phyloP scores from a whole-genome alignment of 1,140 invertebrate genomes.

The Calephelis nemesis region DNA sequence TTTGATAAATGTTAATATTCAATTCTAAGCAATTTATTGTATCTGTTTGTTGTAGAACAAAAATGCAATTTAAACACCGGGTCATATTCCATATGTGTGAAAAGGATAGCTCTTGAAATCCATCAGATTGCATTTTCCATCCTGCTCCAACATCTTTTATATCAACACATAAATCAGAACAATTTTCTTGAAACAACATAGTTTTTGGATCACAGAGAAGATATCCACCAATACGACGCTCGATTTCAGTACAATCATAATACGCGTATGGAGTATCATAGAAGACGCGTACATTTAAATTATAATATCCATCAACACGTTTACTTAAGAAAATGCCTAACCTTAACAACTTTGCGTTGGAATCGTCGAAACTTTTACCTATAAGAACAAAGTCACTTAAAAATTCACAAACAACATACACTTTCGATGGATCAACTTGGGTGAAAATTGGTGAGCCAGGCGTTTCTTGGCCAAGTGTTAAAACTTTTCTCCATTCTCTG shows the following conservation, averaged over 20 bases:
- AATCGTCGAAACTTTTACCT: constrained; percentile 85
- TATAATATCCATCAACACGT: constrained; percentile 80
- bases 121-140: constrained; percentile 91
- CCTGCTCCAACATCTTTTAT: constrained; percentile 79
- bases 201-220: constrained; percentile 93
- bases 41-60: constrained; percentile 86
- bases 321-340: constrained; percentile 90
- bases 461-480: constrained; percentile 95
- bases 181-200: constrained; percentile 92
- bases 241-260: constrained; percentile 88
- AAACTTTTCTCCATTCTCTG: constrained; percentile 85
- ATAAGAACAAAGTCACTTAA: constrained; percentile 92
- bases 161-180: constrained; percentile 89
- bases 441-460: constrained; percentile 96
- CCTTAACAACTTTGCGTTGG: constrained; percentile 87
- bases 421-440: constrained; percentile 92
- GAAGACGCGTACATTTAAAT: constrained; percentile 85
- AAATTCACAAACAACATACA: constrained; percentile 93
- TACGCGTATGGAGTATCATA: constrained; percentile 94
- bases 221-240: constrained; percentile 89
- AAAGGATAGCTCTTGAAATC: constrained; percentile 94
- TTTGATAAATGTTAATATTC: constrained; percentile 69
- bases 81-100: constrained; percentile 92
- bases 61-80: constrained; percentile 89
- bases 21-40: constrained; percentile 73